phyloP scores from a whole-genome alignment of 2,113 vertebrate genomes.

The Heloderma charlesbogerti region DNA sequence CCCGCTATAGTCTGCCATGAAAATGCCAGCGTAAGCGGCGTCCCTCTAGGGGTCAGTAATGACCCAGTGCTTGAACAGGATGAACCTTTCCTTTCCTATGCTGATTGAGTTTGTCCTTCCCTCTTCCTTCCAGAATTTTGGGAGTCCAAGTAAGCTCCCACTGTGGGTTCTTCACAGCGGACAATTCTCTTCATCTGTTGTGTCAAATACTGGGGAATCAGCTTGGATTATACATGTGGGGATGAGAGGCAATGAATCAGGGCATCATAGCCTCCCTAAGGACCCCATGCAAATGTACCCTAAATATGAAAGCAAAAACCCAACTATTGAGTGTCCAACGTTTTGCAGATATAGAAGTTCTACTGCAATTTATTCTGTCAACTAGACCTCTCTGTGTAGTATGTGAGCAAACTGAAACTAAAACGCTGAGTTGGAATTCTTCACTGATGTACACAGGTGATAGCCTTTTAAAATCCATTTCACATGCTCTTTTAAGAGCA shows the following conservation, averaged over 20 bases:
- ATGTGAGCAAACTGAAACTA: conserved; percentile 7
- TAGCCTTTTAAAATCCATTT: conserved; percentile 47
- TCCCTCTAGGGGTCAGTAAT: no score
- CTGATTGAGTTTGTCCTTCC: neutral
- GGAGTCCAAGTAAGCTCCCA: neutral
- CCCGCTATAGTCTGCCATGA: no score
- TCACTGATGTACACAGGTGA: conserved; percentile 14
- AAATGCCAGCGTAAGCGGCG: no score
- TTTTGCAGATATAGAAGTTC: neutral
- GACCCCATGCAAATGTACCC: no score
- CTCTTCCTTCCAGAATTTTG: neutral
- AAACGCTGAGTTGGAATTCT: conserved; percentile 42
- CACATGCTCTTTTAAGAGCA: conserved; percentile 42
- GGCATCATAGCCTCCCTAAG: neutral
- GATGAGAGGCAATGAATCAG: conserved; percentile 9
- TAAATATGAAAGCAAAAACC: neutral
- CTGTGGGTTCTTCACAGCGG: neutral
- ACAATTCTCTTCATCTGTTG: neutral
- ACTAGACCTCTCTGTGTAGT: conserved; percentile 24
- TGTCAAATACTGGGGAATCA: neutral
- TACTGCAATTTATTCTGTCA: neutral
- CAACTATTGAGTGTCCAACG: neutral
- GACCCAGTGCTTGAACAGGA: no score
- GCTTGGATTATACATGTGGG: neutral
- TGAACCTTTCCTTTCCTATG: no score